Percentiles rank a stretch among this genome's conserved stretches.
phyloP scores from a whole-genome alignment of 30 jellyfish, hydroid and myxozoan genomes.

The Kudoa iwatai region DNA sequence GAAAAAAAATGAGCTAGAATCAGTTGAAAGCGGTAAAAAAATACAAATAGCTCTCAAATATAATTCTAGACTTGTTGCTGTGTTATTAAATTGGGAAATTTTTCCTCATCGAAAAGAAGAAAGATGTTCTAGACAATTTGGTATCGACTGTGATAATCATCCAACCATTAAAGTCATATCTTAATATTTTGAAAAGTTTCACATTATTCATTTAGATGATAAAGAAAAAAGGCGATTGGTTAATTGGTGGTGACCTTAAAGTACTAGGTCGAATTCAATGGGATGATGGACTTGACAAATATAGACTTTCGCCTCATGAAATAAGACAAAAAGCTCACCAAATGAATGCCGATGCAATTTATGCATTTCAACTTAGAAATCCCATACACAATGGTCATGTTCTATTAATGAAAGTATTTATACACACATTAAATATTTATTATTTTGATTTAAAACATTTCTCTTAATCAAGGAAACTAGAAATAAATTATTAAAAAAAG shows the following conservation, averaged over 20 bases:
- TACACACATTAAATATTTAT: neutral
- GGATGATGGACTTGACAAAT: conserved; percentile 62
- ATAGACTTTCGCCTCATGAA: conserved; percentile 51
- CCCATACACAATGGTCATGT: conserved; percentile 95
- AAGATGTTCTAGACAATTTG: conserved; percentile 64
- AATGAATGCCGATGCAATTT: conserved; percentile 48
- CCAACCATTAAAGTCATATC: conserved; percentile 27
- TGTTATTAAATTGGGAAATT: conserved; percentile 20
- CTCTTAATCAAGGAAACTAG: conserved; percentile 17
- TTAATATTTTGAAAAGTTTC: neutral
- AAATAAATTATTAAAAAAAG: conserved; percentile 12
- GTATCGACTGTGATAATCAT: conserved; percentile 18
- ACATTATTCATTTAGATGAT: conserved; percentile 9
- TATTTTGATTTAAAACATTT: neutral
- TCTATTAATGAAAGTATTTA: conserved; percentile 31
- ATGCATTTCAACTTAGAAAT: conserved; percentile 66
- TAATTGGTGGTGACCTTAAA: conserved; percentile 58
- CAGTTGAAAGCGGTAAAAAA: neutral
- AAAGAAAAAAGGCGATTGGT: conserved; percentile 70
- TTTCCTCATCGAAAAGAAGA: conserved; percentile 72
- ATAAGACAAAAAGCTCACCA: conserved; percentile 23
- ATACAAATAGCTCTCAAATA: conserved; percentile 9
- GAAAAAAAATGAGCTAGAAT: neutral
- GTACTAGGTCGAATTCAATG: conserved; percentile 44
- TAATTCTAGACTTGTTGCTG: conserved; percentile 23